Evolutionary conservation across 2,888 invertebrate species (phyloP), one percentile per base, ranked within the genome.

Genomic region (Diaprepes abbreviatus): DNA sequence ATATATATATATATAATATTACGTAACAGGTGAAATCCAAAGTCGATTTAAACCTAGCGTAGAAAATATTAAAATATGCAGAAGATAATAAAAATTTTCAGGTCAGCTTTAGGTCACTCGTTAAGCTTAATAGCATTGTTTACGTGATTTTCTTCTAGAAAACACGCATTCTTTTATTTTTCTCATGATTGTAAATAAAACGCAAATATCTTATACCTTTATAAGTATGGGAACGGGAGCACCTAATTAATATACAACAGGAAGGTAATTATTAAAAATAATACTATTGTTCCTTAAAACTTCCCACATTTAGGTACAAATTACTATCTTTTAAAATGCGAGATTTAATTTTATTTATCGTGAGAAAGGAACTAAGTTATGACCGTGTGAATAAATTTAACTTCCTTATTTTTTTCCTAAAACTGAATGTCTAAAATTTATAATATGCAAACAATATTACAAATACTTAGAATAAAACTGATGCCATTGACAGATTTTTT

Each of bases 201-300:
- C 52, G 64, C 59, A 70, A 70, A 63, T 69, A 62, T 71, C 64
- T 59, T 69, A 52, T 35, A 45, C 21, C 5, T 24, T 40, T 55
- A 38, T 38, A 52, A 38, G 69, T 58, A 57, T 84, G 84, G 80
- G 84, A 85, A 85, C 79, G 81, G 79, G 84, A 81, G 79, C 83
- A 77, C 77, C 80, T 80, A 79, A 83, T 84, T 83, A 83, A 83
- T 83, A 83, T 82, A 81, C 83, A 82, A 79, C 78, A 81, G 83
- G 79, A 80, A 81, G 79, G 79, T 80, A 82, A 83, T 83, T 84
- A 84, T 83, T 82, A 81, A 82, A 83, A 81, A 82, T 80, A 78
- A 81, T 78, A 75, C 80, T 78, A 83, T 84, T 84, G 82, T 83
- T 78, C 75, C 76, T 74, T 71, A 59, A 66, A 78, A 76, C 75